Evolutionary conservation across 2,797 vertebrate genomes (phyloP).

Genomic region (Vultur gryphus): DNA sequence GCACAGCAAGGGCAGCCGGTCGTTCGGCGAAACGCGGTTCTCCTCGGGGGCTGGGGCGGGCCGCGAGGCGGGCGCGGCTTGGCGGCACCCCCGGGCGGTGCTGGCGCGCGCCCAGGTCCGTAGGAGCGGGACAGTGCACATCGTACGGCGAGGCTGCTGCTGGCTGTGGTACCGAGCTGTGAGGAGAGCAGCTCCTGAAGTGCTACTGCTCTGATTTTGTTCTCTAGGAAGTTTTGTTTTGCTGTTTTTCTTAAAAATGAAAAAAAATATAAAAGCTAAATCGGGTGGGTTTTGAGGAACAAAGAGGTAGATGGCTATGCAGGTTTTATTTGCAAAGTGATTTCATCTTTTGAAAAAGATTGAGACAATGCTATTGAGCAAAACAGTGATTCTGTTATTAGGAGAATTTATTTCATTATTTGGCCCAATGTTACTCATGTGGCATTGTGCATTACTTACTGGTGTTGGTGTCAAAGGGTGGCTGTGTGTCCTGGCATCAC

Average conservation of each 20-base stretch:
- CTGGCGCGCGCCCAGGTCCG: too few species aligned
- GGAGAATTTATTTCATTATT: not conserved
- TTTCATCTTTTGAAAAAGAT: not conserved
- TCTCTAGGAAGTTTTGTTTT: too few species aligned
- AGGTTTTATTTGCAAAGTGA: not conserved
- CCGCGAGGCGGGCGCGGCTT: not conserved
- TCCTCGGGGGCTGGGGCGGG: not conserved
- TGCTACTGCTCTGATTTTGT: too few species aligned
- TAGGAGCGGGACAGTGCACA: not conserved
- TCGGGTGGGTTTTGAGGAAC: not conserved
- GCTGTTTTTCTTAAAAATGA: not conserved
- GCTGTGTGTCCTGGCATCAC: not conserved
- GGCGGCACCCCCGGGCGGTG: not conserved
- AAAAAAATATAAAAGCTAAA: too few species aligned
- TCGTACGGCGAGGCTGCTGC: too few species aligned
- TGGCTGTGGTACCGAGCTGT: not conserved
- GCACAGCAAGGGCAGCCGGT: too few species aligned
- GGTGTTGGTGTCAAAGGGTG: too few species aligned
- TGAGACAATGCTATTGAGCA: not conserved
- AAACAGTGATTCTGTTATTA: not conserved
- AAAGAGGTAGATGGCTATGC: not conserved
- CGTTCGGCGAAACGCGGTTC: not conserved
- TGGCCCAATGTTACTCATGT: rapidly evolving
- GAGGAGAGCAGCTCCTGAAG: not conserved
- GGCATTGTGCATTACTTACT: not conserved